phyloP scores from a whole-genome alignment of 2,113 vertebrate genomes.

The Platysteira castanea region DNA sequence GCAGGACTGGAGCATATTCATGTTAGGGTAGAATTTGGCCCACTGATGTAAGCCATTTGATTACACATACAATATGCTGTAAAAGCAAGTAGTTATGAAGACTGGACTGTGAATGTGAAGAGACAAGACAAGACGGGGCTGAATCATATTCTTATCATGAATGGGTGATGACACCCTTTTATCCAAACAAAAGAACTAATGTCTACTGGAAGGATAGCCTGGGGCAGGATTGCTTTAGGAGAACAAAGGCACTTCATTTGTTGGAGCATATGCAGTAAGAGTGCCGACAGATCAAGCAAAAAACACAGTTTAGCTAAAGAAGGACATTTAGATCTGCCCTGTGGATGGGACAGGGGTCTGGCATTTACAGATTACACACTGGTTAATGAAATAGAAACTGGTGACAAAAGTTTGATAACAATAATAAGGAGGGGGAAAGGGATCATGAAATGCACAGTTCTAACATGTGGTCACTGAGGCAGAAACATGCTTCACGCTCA shows the following conservation, averaged over 20 bases:
- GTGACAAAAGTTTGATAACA: constrained; percentile 36
- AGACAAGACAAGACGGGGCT: background rate
- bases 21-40: background rate
- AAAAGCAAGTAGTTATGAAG: constrained; percentile 44
- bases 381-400: constrained; percentile 39
- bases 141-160: constrained; percentile 45
- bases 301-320: constrained; percentile 23
- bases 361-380: constrained; percentile 31
- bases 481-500: background rate
- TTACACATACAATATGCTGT: background rate
- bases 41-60: constrained; percentile 2
- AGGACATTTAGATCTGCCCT: background rate
- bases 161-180: constrained; percentile 54
- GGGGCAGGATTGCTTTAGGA: constrained; percentile 53
- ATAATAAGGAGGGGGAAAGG: background rate
- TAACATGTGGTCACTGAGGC: background rate
- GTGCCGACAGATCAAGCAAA: constrained; percentile 36
- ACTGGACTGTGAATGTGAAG: background rate
- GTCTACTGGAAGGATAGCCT: constrained; percentile 51
- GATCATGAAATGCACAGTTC: background rate
- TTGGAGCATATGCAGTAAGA: constrained; percentile 15
- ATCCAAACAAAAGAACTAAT: constrained; percentile 61
- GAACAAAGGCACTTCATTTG: constrained; percentile 51
- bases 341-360: constrained; percentile 10
- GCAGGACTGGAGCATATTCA: background rate